Conservation (phyloP, 1,140 invertebrate species). For the Andricus grossulariae region DNA sequence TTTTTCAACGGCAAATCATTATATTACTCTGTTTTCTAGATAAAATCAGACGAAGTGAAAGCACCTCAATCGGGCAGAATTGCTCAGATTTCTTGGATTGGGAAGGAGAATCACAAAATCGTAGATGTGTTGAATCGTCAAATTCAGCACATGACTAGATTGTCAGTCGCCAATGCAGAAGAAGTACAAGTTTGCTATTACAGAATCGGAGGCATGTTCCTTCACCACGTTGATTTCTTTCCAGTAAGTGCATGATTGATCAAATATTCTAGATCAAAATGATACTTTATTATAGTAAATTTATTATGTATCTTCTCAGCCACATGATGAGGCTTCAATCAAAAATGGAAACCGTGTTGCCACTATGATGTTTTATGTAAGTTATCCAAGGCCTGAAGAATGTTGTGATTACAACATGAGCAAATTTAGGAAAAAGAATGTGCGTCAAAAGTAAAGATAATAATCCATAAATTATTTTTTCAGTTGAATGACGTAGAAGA, state of each 20-base stretch:
- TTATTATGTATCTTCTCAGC: no score
- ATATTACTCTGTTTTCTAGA: no score
- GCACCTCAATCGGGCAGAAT: slow-evolving; percentile 78
- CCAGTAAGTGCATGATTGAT: slow-evolving; percentile 75
- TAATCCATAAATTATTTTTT: neutral
- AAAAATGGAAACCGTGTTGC: slow-evolving; percentile 90
- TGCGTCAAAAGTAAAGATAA: neutral
- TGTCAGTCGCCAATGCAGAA: slow-evolving; percentile 91
- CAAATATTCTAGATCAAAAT: neutral
- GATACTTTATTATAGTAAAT: neutral
- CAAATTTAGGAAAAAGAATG: no score
- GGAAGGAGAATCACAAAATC: slow-evolving; percentile 85
- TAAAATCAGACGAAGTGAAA: no score
- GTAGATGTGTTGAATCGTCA: slow-evolving; percentile 84
- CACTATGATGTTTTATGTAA: slow-evolving; percentile 79
- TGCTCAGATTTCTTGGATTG: slow-evolving; percentile 97
- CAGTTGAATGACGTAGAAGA: neutral
- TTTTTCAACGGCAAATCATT: no score
- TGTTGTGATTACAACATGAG: no score
- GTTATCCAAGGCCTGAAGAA: neutral
- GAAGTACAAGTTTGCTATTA: slow-evolving; percentile 98
- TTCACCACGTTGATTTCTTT: slow-evolving; percentile 93
- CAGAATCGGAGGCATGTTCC: slow-evolving; percentile 98
- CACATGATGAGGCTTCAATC: no score
- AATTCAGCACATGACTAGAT: slow-evolving; percentile 86